These are phyloP conservation scores for Ranitomeya variabilis DNA, from an alignment of 2,113 vertebrate species.

Conservation along the genomic window DNA sequence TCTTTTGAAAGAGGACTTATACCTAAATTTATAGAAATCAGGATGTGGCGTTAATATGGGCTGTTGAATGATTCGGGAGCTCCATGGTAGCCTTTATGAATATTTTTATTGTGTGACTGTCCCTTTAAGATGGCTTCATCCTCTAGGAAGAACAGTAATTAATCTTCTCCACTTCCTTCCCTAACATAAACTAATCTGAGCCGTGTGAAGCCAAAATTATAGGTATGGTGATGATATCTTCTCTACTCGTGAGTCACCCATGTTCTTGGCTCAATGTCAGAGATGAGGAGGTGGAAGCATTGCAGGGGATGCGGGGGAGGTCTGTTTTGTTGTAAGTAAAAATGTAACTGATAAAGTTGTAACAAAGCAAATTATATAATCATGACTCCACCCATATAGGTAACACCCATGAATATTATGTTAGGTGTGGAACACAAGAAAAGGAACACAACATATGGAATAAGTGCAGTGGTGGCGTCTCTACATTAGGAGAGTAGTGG, in stretches of 20 bases:
- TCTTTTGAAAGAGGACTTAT: neutral
- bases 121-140: neutral
- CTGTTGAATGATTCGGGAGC: too few species aligned
- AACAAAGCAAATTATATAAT: neutral
- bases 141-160: neutral
- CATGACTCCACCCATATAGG: too few species aligned
- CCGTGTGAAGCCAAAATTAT: constrained; percentile 38
- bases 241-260: neutral
- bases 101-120: neutral
- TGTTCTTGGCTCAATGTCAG: neutral
- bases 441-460: too few species aligned
- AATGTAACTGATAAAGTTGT: neutral
- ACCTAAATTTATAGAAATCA: too few species aligned
- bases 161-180: constrained; percentile 9
- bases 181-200: constrained; percentile 13
- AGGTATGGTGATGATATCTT: neutral
- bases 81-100: neutral
- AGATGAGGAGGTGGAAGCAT: neutral
- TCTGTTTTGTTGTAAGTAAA: neutral
- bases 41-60: too few species aligned
- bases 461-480: too few species aligned
- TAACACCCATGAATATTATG: too few species aligned
- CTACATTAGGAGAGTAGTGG: too few species aligned
- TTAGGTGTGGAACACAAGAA: too few species aligned
- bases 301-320: fast-evolving